These are phyloP conservation scores for Porites cylindrica DNA, from an alignment of 92 coral and sea anemone species.

Conservation along the genomic window DNA sequence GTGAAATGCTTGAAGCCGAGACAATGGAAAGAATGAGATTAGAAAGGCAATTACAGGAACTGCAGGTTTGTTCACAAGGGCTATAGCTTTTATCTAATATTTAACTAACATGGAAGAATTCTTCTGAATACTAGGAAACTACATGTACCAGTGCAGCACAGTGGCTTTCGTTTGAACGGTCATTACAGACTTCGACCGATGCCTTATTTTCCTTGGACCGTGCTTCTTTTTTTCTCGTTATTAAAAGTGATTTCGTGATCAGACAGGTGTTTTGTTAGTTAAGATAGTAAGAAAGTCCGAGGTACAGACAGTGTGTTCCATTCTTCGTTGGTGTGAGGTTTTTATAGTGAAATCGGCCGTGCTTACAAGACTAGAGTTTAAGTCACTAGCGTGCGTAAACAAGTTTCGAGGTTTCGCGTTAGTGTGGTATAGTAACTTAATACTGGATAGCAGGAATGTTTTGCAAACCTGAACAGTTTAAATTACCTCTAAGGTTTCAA, in stretches of 20 bases:
- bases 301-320: too few relatives aligned
- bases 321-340: background rate
- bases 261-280: too few relatives aligned
- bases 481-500: background rate
- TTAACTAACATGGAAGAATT: background rate
- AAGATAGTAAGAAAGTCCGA: too few relatives aligned
- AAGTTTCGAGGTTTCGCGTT: background rate
- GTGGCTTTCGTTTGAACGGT: background rate
- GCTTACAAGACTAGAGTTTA: too few relatives aligned
- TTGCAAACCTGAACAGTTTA: background rate
- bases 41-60: slow-evolving; percentile 83
- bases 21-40: slow-evolving; percentile 96
- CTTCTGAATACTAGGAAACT: background rate
- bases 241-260: too few relatives aligned
- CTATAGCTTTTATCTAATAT: background rate
- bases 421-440: background rate
- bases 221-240: too few relatives aligned
- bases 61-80: slow-evolving; percentile 71
- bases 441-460: background rate
- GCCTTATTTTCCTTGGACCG: background rate
- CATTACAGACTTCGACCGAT: background rate
- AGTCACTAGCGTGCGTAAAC: background rate
- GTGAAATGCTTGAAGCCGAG: slow-evolving; percentile 88
- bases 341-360: too few relatives aligned
- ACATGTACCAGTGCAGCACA: background rate